These are phyloP conservation scores for Cherax quadricarinatus DNA, from an alignment of 1,140 invertebrate species.

Conservation along the genomic window DNA sequence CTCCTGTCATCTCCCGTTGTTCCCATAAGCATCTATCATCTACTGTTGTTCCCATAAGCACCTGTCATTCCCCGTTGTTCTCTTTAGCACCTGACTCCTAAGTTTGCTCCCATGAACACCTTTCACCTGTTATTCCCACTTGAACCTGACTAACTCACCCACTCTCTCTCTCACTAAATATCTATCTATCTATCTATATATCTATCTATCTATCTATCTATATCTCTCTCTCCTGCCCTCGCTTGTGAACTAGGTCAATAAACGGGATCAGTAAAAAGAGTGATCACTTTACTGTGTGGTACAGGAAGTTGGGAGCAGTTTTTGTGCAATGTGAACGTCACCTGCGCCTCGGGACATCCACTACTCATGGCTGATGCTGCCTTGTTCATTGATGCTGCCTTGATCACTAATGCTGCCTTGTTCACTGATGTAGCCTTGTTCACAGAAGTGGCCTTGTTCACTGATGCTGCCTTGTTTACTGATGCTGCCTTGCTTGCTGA, in stretches of 20 bases:
- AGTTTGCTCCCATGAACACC: no score
- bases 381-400: neutral
- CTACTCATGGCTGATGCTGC: neutral
- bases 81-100: no score
- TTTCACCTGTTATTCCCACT: neutral
- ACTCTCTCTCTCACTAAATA: no score
- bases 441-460: no score
- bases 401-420: no score
- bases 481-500: no score
- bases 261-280: constrained; percentile 41
- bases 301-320: constrained; percentile 11
- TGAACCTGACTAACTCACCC: neutral
- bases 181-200: neutral
- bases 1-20: neutral
- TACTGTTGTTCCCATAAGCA: neutral
- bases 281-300: constrained; percentile 17
- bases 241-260: constrained; percentile 45
- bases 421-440: no score
- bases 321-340: neutral
- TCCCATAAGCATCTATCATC: neutral
- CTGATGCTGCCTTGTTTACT: no score
- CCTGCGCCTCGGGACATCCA: no score
- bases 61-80: neutral
- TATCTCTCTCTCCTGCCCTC: neutral
- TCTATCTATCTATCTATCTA: neutral